Conservation (phyloP, 2,113 vertebrate genomes). For the Mesembrinibis cayennensis region DNA sequence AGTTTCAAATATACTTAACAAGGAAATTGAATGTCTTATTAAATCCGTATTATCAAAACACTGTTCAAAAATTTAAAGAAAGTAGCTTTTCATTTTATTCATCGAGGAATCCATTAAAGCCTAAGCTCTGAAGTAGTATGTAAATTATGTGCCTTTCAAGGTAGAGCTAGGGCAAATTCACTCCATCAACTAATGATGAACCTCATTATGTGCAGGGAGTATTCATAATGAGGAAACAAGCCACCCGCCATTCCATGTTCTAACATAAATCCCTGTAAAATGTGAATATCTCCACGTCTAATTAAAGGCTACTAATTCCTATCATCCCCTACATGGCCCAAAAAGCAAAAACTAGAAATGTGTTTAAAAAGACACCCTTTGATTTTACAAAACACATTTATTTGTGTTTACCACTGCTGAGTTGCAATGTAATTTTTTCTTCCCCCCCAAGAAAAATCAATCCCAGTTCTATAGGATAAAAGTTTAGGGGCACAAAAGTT, state of each 20-base stretch:
- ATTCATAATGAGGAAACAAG: slow-evolving; percentile 95
- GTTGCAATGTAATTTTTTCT: background rate
- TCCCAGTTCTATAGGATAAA: slow-evolving; percentile 21
- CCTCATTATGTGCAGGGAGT: slow-evolving; percentile 98
- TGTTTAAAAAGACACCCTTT: background rate
- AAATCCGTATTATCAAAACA: slow-evolving; percentile 86
- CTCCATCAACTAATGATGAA: slow-evolving; percentile 99
- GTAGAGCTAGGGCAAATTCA: slow-evolving; percentile 95
- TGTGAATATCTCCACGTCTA: slow-evolving; percentile 98
- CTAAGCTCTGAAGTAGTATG: slow-evolving; percentile 93
- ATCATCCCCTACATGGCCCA: slow-evolving; percentile 81
- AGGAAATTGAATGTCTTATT: slow-evolving; percentile 85
- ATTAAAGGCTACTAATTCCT: slow-evolving; percentile 98
- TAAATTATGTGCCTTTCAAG: slow-evolving; percentile 98
- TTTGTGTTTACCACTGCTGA: slow-evolving; percentile 51
- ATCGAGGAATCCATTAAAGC: slow-evolving; percentile 97
- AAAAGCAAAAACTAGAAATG: slow-evolving; percentile 71
- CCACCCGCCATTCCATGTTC: slow-evolving; percentile 90
- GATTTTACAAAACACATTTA: background rate
- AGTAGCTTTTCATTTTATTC: slow-evolving; percentile 97
- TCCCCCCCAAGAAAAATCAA: background rate
- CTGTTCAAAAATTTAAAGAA: slow-evolving; percentile 91
- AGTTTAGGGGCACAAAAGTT: slow-evolving; percentile 55
- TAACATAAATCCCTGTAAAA: slow-evolving; percentile 97
- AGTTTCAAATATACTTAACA: slow-evolving; percentile 82